Base-by-base conservation (phyloP, 1,140 invertebrate genomes). In the Bombus pascuorum region DNA sequence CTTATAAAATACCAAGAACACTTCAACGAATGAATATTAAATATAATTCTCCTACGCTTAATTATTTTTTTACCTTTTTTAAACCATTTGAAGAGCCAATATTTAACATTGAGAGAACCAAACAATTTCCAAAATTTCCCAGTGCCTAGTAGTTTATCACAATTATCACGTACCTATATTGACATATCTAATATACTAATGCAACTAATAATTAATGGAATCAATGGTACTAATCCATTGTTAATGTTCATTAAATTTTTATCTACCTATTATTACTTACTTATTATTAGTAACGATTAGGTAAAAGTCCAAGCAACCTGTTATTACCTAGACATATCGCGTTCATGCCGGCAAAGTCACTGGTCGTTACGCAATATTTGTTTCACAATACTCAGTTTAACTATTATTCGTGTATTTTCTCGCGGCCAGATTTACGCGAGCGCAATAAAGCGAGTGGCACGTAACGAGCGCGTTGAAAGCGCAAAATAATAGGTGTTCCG, bases 401-500 rank as follows among this genome's bases (percentile, higher is more conserved):
- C 15, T 71, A 13, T 22, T 3, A 37, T 59, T 76, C 13, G 9
- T 22, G 10, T 59, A 37, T 59, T 75, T 15, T 57, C 25, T 39
- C 10, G 47, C 6, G 47, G 18, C 18, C 44, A 71, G 68, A 71
- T 32, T 53, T 80, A 70, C 78, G 32, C 44, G 66, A 53, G 13
- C 44, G 78, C 78, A 39, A 71, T 71, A 80, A 80, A 80, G 18
- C 37, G 13, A 3, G 3, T 18, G 3, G n/a, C 57, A 66, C 76
- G 76, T 78, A 78, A 78, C 62, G 76, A 78, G 44, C 42, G 32
- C 32, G 44, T 39, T 39, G 66, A 72, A 72, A 72, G 44, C 37
- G 28, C 37, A 12, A 59, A 72, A 72, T 81, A 81, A 72, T 81
- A 39, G 47, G 79, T 57, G 68, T 59, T 42, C 79, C 79, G 79